Evolutionary conservation across 2,113 vertebrate species (phyloP).

Genomic region (Rutilus rutilus): DNA sequence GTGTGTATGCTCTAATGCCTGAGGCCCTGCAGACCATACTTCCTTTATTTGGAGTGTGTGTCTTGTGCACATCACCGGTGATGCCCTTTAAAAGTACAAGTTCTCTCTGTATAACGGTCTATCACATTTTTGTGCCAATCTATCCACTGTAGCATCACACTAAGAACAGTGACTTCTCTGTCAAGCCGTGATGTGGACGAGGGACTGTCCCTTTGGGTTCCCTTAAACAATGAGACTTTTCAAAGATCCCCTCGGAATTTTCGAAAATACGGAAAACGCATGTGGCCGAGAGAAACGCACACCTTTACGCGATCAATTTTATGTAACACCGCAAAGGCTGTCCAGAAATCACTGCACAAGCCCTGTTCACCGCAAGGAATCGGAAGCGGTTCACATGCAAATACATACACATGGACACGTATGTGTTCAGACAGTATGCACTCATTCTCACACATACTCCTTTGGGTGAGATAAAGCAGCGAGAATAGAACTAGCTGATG

Average conservation of each 20-base stretch:
- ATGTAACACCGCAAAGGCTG: constrained; percentile 64
- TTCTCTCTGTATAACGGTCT: constrained; percentile 5
- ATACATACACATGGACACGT: constrained; percentile 14
- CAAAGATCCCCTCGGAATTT: constrained; percentile 36
- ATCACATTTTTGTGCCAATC: constrained; percentile 11
- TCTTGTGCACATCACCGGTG: constrained; percentile 24
- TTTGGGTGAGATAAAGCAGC: constrained; percentile 8
- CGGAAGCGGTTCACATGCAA: constrained; percentile 5
- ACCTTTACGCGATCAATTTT: constrained; percentile 65
- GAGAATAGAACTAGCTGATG: background rate
- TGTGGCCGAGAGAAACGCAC: constrained; percentile 20
- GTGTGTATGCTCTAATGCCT: constrained; percentile 30
- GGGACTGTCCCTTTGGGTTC: constrained; percentile 1
- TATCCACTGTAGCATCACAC: background rate
- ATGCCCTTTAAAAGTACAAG: constrained; percentile 27
- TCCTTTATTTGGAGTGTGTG: constrained; percentile 17
- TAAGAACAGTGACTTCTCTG: constrained; percentile 18
- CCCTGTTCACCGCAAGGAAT: constrained; percentile 63
- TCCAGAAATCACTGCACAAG: constrained; percentile 66
- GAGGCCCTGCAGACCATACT: constrained; percentile 20
- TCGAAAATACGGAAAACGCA: constrained; percentile 35
- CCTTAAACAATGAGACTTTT: constrained; percentile 23
- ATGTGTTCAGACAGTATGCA: constrained; percentile 9
- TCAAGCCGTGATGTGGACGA: constrained; percentile 12
- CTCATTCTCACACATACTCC: constrained; percentile 35